phyloP scores from a whole-genome alignment of 1,140 invertebrate species.

The Odontomachus brunneus region DNA sequence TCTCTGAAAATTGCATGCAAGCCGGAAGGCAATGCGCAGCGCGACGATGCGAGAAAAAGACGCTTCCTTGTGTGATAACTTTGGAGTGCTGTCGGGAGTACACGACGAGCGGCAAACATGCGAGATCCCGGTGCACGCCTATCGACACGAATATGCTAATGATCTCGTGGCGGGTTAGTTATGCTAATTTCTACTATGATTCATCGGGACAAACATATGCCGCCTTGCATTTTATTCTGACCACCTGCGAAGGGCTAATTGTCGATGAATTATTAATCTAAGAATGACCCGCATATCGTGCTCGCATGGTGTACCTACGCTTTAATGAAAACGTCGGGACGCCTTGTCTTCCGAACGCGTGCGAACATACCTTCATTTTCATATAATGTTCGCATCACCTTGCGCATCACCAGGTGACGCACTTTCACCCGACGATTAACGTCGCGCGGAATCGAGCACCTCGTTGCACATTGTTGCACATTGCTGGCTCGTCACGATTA shows the following conservation, averaged over 20 bases:
- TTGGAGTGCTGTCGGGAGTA: constrained; percentile 49
- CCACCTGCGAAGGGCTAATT: constrained; percentile 82
- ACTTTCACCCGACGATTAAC: constrained; percentile 18
- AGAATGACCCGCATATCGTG: constrained; percentile 49
- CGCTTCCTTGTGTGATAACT: constrained; percentile 39
- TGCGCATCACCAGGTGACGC: constrained; percentile 9
- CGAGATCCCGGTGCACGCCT: constrained; percentile 70
- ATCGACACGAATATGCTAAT: constrained; percentile 82
- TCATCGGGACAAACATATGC: constrained; percentile 83
- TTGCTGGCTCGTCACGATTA: neutral
- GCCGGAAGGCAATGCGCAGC: neutral
- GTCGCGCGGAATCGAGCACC: neutral
- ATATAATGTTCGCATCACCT: constrained; percentile 25
- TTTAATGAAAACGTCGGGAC: constrained; percentile 49
- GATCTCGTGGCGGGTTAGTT: constrained; percentile 78
- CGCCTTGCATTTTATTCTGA: constrained; percentile 76
- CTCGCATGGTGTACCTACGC: constrained; percentile 24
- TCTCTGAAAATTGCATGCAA: constrained; percentile 1
- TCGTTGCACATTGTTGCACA: neutral
- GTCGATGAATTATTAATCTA: constrained; percentile 81
- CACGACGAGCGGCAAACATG: constrained; percentile 68
- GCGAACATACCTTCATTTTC: constrained; percentile 25
- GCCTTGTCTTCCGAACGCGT: constrained; percentile 19
- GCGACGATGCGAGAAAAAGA: constrained; percentile 60
- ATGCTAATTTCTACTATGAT: constrained; percentile 83